Conservation (phyloP, 2,113 vertebrate species). For the Climacteris rufus region DNA sequence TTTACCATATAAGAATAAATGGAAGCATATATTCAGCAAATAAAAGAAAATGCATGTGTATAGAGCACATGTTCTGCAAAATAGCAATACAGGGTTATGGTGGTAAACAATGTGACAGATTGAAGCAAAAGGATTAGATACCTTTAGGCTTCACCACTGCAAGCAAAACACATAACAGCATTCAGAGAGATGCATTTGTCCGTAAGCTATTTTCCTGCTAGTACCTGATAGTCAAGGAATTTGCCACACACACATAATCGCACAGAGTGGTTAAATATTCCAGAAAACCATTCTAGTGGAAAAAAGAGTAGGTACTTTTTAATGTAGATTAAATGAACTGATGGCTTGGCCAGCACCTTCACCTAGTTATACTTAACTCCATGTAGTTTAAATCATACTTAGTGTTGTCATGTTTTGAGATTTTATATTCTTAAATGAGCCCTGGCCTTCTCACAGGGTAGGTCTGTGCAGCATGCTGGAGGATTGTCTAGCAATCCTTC, state of each 20-base stretch:
- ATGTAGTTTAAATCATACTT: not conserved
- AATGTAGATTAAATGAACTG: not conserved
- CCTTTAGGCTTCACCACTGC: not conserved
- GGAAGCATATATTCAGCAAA: not conserved
- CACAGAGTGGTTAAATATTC: not conserved
- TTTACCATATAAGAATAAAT: not conserved
- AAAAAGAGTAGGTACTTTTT: not conserved
- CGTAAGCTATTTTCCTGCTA: constrained; percentile 11
- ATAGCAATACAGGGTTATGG: not conserved
- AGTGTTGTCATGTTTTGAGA: not conserved
- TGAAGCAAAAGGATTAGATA: not conserved
- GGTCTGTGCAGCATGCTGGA: not conserved
- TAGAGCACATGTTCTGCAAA: not conserved
- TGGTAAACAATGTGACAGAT: not conserved
- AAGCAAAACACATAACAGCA: not conserved
- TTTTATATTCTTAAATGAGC: not conserved
- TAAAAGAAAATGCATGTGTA: not conserved
- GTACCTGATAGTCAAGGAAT: constrained; percentile 18
- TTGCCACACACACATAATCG: not conserved
- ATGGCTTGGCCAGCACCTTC: not conserved
- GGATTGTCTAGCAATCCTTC: not conserved
- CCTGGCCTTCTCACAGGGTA: not conserved
- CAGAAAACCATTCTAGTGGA: not conserved
- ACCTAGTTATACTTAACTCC: not conserved
- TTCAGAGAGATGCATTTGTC: not conserved